Conservation (phyloP, 1,140 invertebrate genomes). For the Babylonia areolata region DNA sequence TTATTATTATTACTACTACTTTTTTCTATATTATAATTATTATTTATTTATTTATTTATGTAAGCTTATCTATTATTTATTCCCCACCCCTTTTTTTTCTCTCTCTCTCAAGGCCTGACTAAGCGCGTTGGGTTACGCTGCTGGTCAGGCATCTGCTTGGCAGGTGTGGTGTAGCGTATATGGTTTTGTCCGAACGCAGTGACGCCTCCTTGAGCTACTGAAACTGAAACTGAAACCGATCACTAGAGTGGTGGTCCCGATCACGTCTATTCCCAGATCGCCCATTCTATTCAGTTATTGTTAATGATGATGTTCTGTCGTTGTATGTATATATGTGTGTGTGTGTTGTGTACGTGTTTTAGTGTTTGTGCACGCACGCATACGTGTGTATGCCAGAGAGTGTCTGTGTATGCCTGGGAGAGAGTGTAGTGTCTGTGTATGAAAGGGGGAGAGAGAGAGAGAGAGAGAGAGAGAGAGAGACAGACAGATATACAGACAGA, state of each 20-base stretch:
- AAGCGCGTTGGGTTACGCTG: too few relatives aligned
- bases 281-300: constrained; percentile 89
- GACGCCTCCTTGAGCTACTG: too few relatives aligned
- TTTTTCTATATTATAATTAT: background rate
- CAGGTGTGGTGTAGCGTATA: background rate
- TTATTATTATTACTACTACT: background rate
- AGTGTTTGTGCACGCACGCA: background rate
- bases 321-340: background rate
- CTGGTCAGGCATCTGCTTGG: too few relatives aligned
- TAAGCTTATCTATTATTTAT: background rate
- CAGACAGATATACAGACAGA: background rate
- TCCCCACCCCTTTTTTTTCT: background rate
- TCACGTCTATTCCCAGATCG: constrained; percentile 81
- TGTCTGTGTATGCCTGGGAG: background rate
- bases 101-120: too few relatives aligned
- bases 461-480: background rate
- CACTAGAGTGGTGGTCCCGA: too few relatives aligned
- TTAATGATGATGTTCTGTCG: constrained; percentile 90
- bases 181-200: background rate
- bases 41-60: background rate
- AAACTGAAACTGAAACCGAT: too few relatives aligned
- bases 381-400: background rate
- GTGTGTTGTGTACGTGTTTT: background rate
- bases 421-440: background rate
- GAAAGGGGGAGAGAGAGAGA: background rate